Percentiles rank a stretch among this genome's conserved stretches.
These are phyloP conservation scores for Nymphalis c-album DNA, from an alignment of 2,888 invertebrate species.

Conservation along the genomic window DNA sequence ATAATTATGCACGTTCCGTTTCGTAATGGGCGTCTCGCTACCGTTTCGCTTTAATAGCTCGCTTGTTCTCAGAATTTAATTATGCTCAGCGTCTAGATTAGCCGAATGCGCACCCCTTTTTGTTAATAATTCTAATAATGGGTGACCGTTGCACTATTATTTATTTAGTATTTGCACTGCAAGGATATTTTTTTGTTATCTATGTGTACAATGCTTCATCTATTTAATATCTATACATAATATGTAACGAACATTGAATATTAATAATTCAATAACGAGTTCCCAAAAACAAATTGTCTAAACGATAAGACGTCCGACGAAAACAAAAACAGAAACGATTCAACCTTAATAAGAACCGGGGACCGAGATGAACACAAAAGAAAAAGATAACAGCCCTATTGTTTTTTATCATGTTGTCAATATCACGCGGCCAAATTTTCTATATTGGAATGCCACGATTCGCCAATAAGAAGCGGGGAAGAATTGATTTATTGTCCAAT, in stretches of 20 bases:
- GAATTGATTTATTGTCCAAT: conserved; percentile 83
- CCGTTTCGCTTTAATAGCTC: conserved; percentile 79
- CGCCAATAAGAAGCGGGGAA: conserved; percentile 81
- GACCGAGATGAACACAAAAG: conserved; percentile 79
- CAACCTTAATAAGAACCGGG: conserved; percentile 78
- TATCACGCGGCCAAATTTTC: conserved; percentile 82
- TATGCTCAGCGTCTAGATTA: conserved; percentile 75
- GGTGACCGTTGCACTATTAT: conserved; percentile 67
- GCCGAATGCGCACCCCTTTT: conserved; percentile 71
- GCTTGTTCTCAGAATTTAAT: conserved; percentile 81
- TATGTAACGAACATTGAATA: conserved; percentile 23
- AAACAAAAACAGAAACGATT: conserved; percentile 73
- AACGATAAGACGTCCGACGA: conserved; percentile 72
- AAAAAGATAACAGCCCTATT: conserved; percentile 78
- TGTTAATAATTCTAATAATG: conserved; percentile 79
- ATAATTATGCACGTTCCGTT: conserved; percentile 81
- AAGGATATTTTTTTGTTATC: not conserved
- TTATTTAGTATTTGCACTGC: conserved; percentile 42
- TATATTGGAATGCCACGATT: conserved; percentile 81
- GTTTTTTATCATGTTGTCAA: conserved; percentile 82
- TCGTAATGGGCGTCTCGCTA: conserved; percentile 78
- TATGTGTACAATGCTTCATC: not conserved
- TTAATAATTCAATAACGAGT: conserved; percentile 68
- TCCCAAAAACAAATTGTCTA: conserved; percentile 78
- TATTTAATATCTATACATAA: conserved; percentile 12